Percentiles rank a stretch among this genome's conserved stretches.
These are phyloP conservation scores for Parthenolecanium corni DNA, from an alignment of 2,888 invertebrate genomes.

Conservation along the genomic window DNA sequence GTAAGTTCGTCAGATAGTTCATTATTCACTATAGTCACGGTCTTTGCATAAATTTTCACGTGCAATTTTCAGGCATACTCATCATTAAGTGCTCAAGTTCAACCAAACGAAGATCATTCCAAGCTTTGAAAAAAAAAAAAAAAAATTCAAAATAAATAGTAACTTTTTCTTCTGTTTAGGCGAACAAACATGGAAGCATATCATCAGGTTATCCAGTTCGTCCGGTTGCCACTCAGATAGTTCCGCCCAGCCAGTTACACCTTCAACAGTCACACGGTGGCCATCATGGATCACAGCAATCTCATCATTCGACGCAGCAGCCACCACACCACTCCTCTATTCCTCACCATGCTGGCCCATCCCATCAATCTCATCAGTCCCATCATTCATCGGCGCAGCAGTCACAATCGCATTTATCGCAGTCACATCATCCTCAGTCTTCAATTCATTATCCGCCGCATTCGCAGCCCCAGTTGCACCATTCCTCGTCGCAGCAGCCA, in stretches of 20 bases:
- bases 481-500: slow-evolving; percentile 7
- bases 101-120: no score
- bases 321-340: background rate
- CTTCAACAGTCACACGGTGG: slow-evolving; percentile 1
- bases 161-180: slow-evolving; percentile 42
- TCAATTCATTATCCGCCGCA: slow-evolving; percentile 38
- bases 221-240: slow-evolving; percentile 36
- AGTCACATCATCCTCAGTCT: slow-evolving; percentile 38
- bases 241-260: slow-evolving; percentile 5
- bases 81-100: no score
- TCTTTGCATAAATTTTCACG: no score
- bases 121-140: no score
- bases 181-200: slow-evolving; percentile 66
- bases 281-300: slow-evolving; percentile 9
- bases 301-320: background rate
- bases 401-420: background rate
- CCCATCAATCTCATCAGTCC: background rate
- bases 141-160: no score
- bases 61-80: no score
- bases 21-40: no score
- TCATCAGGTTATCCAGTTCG: slow-evolving; percentile 74
- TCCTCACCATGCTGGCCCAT: background rate
- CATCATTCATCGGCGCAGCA: slow-evolving; percentile 11
- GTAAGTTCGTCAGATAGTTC: no score
- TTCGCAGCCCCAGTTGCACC: slow-evolving; percentile 8